Evolutionary conservation across 2,888 invertebrate genomes (phyloP).

Genomic region (Hydroisotoma schaefferi): DNA sequence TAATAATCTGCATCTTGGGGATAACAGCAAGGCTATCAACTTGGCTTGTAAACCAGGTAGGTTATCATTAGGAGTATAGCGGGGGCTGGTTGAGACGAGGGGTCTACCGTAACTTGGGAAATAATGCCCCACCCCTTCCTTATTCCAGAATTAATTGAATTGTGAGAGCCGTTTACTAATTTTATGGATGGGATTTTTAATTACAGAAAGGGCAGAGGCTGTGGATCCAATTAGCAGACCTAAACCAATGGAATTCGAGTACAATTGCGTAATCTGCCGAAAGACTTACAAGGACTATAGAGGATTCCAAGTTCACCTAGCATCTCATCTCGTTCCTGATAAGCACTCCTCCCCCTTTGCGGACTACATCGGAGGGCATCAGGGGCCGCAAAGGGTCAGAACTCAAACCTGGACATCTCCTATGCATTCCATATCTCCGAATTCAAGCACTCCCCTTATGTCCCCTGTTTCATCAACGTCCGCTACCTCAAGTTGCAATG

Average conservation of each 20-base stretch:
- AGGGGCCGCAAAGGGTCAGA: not conserved
- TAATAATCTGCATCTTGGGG: too few species aligned
- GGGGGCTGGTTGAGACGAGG: too few species aligned
- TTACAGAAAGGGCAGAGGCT: constrained; percentile 19
- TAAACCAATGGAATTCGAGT: constrained; percentile 30
- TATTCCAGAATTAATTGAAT: too few species aligned
- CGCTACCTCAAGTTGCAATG: constrained; percentile 5
- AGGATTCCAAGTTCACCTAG: constrained; percentile 43
- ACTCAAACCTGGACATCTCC: not conserved
- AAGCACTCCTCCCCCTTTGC: constrained; percentile 24
- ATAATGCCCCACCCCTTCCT: too few species aligned
- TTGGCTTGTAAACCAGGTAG: too few species aligned
- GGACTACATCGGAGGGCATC: not conserved
- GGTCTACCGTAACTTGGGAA: too few species aligned
- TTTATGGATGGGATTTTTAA: too few species aligned
- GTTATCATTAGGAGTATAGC: too few species aligned
- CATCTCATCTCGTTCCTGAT: constrained; percentile 39
- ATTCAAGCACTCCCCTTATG: constrained; percentile 1
- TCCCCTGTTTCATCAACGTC: constrained; percentile 9
- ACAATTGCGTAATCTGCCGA: constrained; percentile 45
- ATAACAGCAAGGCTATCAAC: too few species aligned
- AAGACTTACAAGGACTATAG: constrained; percentile 41
- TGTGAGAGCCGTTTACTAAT: too few species aligned
- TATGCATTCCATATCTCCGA: constrained; percentile 1
- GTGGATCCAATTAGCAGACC: constrained; percentile 16